A percentile compares a stretch with the other conserved stretches of the same genome.
Conservation (phyloP, 2,113 vertebrate genomes). For the Pantherophis guttatus region DNA sequence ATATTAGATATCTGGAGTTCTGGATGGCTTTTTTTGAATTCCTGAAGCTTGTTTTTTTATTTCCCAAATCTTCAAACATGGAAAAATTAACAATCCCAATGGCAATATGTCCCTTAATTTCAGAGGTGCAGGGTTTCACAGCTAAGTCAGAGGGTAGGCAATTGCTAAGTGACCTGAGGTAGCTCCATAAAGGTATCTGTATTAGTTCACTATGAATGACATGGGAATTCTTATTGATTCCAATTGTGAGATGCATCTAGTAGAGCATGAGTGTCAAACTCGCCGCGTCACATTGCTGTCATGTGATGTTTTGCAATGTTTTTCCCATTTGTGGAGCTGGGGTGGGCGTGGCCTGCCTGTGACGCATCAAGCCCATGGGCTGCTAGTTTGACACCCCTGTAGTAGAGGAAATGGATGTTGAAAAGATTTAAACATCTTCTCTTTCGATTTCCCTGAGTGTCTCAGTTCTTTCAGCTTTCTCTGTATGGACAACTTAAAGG, state of each 20-base stretch:
- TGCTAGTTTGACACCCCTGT: too few species aligned
- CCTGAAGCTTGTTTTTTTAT: background rate
- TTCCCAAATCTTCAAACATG: background rate
- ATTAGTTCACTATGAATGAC: background rate
- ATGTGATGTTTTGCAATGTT: too few species aligned
- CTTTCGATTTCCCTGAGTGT: background rate
- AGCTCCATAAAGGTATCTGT: background rate
- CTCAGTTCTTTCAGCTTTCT: background rate
- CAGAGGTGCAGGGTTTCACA: background rate
- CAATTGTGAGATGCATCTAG: background rate
- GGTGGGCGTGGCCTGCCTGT: too few species aligned
- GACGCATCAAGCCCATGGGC: too few species aligned
- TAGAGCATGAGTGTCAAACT: too few species aligned
- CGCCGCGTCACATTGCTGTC: too few species aligned
- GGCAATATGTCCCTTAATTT: background rate
- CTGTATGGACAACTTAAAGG: background rate
- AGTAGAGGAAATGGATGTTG: background rate
- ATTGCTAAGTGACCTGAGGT: background rate
- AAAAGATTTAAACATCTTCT: background rate
- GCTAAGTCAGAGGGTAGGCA: background rate
- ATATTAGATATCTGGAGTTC: background rate
- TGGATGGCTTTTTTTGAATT: background rate
- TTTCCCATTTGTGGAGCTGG: too few species aligned
- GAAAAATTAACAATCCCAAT: background rate
- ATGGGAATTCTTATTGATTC: background rate